Percentiles rank a stretch among this genome's conserved stretches.
Evolutionary conservation across 2,888 invertebrate species (phyloP).

Genomic region (Digitonthophagus gazella): DNA sequence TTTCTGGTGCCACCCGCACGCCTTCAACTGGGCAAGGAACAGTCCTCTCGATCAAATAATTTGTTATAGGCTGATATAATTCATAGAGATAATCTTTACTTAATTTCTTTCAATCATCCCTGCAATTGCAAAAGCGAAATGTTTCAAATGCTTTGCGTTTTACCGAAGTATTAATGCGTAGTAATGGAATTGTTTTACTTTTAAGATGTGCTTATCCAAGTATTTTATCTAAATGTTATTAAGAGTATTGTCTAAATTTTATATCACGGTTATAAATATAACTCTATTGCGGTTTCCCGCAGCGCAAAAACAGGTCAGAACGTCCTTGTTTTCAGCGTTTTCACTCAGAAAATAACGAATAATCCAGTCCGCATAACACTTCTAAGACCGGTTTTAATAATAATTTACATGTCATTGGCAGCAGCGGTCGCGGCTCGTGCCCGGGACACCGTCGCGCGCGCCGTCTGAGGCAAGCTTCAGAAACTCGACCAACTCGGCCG

Average conservation of each 20-base stretch:
- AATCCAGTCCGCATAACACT: slow-evolving; percentile 33
- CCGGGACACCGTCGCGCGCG: slow-evolving; percentile 29
- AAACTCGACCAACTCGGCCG: not conserved
- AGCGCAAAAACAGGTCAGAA: not conserved
- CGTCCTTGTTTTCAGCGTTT: not conserved
- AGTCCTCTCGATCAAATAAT: no score
- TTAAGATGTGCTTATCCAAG: no score
- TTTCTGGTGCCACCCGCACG: slow-evolving; percentile 33
- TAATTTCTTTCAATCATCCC: no score
- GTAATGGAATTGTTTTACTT: no score
- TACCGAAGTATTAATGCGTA: no score
- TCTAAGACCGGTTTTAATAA: slow-evolving; percentile 38
- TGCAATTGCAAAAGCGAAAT: no score
- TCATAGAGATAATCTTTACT: no score
- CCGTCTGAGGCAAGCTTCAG: slow-evolving; percentile 8
- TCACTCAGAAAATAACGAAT: slow-evolving; percentile 23
- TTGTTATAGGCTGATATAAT: no score
- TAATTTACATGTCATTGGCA: slow-evolving; percentile 42
- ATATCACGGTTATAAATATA: not conserved
- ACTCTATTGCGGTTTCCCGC: not conserved
- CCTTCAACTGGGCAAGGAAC: slow-evolving; percentile 5
- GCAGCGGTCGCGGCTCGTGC: slow-evolving; percentile 42
- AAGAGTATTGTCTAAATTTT: not conserved
- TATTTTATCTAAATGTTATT: not conserved
- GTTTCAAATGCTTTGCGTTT: no score